Evolutionary conservation across 2,888 invertebrate genomes (phyloP).

Genomic region (Agonopterix heracliana): DNA sequence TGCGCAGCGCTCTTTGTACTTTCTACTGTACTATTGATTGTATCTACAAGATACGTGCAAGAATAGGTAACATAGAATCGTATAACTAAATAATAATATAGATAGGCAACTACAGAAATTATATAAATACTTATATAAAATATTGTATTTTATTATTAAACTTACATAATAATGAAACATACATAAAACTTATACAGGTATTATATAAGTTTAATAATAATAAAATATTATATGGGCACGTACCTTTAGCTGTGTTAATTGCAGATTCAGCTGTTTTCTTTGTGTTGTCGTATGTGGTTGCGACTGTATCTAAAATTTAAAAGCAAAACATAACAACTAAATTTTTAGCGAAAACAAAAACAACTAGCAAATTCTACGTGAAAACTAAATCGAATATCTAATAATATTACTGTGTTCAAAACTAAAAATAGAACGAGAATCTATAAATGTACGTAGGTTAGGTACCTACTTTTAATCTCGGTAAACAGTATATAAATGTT

Average conservation of each 20-base stretch:
- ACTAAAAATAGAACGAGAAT: no score
- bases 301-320: slow-evolving; percentile 49
- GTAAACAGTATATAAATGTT: no score
- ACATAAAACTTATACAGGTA: neutral
- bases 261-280: slow-evolving; percentile 67
- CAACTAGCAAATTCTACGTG: neutral
- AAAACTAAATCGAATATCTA: neutral
- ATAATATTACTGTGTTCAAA: neutral
- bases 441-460: no score
- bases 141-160: neutral
- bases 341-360: slow-evolving; percentile 12
- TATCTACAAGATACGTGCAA: slow-evolving; percentile 40
- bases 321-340: slow-evolving; percentile 10
- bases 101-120: no score
- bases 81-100: no score
- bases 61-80: no score
- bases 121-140: no score
- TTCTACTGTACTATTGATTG: slow-evolving; percentile 39
- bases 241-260: slow-evolving; percentile 61
- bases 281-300: slow-evolving; percentile 59
- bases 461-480: no score
- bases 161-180: neutral
- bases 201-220: neutral
- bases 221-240: neutral
- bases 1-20: slow-evolving; percentile 38